Evolutionary conservation across 2,113 vertebrate species (phyloP).

Genomic region (Sapayoa aenigma): DNA sequence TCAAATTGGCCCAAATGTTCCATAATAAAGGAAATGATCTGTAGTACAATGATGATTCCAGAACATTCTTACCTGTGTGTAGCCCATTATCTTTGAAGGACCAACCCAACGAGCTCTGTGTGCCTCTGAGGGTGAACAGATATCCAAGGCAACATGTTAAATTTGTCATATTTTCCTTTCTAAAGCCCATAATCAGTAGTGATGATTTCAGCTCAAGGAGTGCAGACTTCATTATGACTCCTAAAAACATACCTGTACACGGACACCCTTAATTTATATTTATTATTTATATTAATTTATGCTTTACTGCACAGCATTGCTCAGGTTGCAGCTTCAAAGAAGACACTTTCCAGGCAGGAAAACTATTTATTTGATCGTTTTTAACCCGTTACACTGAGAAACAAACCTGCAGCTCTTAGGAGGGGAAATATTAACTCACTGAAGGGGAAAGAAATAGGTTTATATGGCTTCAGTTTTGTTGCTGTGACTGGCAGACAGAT

Average conservation of each 20-base stretch:
- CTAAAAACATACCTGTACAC: rapidly evolving
- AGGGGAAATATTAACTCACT: neutral
- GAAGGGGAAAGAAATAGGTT: neutral
- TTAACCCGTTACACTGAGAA: neutral
- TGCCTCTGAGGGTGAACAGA: neutral
- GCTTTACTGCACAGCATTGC: neutral
- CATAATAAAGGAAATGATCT: neutral
- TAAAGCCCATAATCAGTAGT: neutral
- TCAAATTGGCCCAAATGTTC: neutral
- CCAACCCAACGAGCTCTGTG: rapidly evolving
- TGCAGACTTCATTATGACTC: neutral
- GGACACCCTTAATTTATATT: neutral
- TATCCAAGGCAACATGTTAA: neutral
- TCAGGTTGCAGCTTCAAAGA: neutral
- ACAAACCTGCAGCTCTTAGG: neutral
- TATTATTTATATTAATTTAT: neutral
- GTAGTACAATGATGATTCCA: neutral
- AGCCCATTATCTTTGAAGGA: neutral
- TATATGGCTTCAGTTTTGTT: neutral
- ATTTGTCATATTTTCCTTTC: neutral
- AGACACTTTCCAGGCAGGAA: neutral
- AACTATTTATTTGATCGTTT: neutral
- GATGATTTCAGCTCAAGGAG: neutral
- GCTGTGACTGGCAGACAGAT: slow-evolving; percentile 23
- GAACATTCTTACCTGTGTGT: neutral